Evolutionary conservation across 2,888 invertebrate genomes (phyloP), one percentile per base, ranked within the genome.

Genomic region (Acutogordius australiensis): DNA sequence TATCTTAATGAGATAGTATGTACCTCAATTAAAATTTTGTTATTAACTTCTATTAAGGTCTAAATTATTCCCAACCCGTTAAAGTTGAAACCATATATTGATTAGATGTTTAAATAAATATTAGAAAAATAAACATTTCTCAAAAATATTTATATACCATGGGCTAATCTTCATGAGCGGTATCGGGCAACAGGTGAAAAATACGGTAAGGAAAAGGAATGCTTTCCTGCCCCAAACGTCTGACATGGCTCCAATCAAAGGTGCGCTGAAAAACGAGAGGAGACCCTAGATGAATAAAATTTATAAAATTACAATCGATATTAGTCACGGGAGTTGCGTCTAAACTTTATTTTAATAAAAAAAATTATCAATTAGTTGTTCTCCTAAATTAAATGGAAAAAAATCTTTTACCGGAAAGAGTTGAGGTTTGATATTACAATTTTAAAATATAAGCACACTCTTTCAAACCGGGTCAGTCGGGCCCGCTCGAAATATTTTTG

Each of bases 151-250:
- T 37, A 37, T 73, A 69, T 66, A 78, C 86, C 86, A 94, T 59
- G 94, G 88, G 75, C 91, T 94, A 70, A 97, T 82, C 68, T 85
- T 86, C 86, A 99, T 91, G 63, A 97, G 77, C 61, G 97, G 97
- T 70, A 97, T 94, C 60, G 97, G 97, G 66, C 84, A 83, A 75
- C 97, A 97, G 45, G 97, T 97, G 75, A 91, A 91, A 73, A 91
- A 87, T 67, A 94, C 91, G 60, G 94, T 94, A 68, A 97, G 81
- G 64, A 97, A 78, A 63, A 97, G 79, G 75, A 94, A 94, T 71
- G 91, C 82, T 74, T 97, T 97, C 66, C 97, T 78, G 60, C 97
- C 97, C 84, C 91, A 94, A 62, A 91, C 84, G 74, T 97, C 97
- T 28, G 90, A 90, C 59, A 97, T 76, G 1, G 94, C 91, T 63